phyloP scores from a whole-genome alignment of 1,140 invertebrate genomes.

The Drosophila miranda region DNA sequence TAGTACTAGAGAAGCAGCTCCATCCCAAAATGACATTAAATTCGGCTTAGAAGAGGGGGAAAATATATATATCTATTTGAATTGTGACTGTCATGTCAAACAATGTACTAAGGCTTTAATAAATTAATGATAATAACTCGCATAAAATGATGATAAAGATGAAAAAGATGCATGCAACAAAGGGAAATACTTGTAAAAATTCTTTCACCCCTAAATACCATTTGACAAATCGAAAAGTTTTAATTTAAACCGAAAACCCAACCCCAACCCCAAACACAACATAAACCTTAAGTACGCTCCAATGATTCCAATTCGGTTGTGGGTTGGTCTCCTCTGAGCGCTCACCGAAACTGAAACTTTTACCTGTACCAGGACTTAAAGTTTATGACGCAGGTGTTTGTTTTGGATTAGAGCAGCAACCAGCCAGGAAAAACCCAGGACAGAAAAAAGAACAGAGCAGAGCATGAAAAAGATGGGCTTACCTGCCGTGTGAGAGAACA shows the following conservation, averaged over 20 bases:
- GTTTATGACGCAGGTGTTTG: conserved; percentile 74
- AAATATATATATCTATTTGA: conserved; percentile 42
- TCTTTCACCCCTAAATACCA: conserved; percentile 51
- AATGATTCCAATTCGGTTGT: conserved; percentile 74
- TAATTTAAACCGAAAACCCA: conserved; percentile 16
- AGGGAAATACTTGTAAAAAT: background rate
- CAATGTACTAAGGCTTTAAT: conserved; percentile 55
- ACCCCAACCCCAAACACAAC: conserved; percentile 28
- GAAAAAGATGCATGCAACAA: conserved; percentile 2
- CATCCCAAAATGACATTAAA: conserved; percentile 51
- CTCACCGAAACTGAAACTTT: conserved; percentile 52
- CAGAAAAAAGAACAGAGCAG: background rate
- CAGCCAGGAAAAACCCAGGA: conserved; percentile 21
- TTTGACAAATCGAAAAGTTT: conserved; percentile 67
- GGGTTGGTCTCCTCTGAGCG: conserved; percentile 33
- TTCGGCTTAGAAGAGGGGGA: conserved; percentile 25
- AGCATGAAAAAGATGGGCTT: conserved; percentile 23
- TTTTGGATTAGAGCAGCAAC: conserved; percentile 53
- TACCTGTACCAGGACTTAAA: conserved; percentile 60
- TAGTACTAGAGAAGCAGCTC: conserved; percentile 8
- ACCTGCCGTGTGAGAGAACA: conserved; percentile 28
- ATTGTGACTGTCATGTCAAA: conserved; percentile 49
- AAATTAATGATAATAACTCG: conserved; percentile 73
- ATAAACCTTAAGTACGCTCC: conserved; percentile 56
- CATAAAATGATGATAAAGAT: conserved; percentile 32